Percentiles rank a stretch among this genome's conserved stretches.
phyloP scores from a whole-genome alignment of 1,140 invertebrate genomes.

The Pseudobourletiella spinata region DNA sequence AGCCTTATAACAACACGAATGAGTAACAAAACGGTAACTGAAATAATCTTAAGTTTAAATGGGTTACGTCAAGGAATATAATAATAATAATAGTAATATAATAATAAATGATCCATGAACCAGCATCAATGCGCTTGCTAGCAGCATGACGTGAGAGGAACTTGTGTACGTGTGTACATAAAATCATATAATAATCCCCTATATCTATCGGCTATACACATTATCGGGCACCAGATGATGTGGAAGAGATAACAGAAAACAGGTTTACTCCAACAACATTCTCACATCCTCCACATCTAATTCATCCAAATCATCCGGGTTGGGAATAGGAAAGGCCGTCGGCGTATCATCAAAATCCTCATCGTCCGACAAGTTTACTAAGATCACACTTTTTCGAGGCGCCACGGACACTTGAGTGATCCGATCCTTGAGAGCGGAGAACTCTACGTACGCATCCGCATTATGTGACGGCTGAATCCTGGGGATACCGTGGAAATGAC shows the following conservation, averaged over 20 bases:
- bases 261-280: background rate
- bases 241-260: background rate
- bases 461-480: background rate
- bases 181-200: too few relatives aligned
- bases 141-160: too few relatives aligned
- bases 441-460: background rate
- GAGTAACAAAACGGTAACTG: too few relatives aligned
- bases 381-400: background rate
- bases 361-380: conserved; percentile 3
- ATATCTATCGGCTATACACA: too few relatives aligned
- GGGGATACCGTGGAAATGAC: background rate
- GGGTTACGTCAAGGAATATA: too few relatives aligned
- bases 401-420: background rate
- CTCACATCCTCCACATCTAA: background rate
- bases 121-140: too few relatives aligned
- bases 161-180: too few relatives aligned
- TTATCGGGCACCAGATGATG: too few relatives aligned
- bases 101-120: too few relatives aligned
- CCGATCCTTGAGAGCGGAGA: background rate
- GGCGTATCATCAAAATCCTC: conserved; percentile 1
- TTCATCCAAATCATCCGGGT: background rate
- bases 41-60: too few relatives aligned
- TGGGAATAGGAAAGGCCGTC: background rate
- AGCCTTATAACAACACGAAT: too few relatives aligned
- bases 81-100: too few relatives aligned